Evolutionary conservation across 2,888 invertebrate genomes (phyloP).

Genomic region (Himalopsyche japonica): DNA sequence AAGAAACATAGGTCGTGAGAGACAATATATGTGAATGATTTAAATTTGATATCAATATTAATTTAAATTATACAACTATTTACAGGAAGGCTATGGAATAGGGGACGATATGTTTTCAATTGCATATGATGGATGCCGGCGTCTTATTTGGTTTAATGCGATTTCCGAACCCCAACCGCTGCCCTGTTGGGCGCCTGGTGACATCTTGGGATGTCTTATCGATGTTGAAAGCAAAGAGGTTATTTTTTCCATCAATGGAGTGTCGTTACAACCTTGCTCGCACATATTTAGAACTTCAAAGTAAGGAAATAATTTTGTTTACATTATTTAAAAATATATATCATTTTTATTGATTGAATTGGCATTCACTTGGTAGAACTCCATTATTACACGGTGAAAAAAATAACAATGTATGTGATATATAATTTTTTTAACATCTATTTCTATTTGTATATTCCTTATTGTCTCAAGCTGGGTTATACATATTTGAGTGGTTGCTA

Average conservation of each 20-base stretch:
- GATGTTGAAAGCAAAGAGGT: conserved; percentile 74
- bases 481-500: too few relatives aligned
- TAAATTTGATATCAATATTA: too few relatives aligned
- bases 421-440: too few relatives aligned
- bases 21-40: too few relatives aligned
- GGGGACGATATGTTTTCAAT: conserved; percentile 89
- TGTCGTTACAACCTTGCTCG: conserved; percentile 67
- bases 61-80: neutral
- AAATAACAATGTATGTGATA: too few relatives aligned
- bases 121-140: conserved; percentile 91
- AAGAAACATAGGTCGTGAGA: too few relatives aligned
- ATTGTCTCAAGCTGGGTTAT: too few relatives aligned
- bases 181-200: conserved; percentile 80
- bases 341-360: too few relatives aligned
- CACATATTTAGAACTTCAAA: conserved; percentile 77
- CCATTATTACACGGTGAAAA: too few relatives aligned
- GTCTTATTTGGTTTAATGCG: conserved; percentile 88
- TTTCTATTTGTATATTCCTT: too few relatives aligned
- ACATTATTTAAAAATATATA: too few relatives aligned
- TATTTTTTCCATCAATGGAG: conserved; percentile 83
- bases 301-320: conserved; percentile 50
- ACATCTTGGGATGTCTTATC: conserved; percentile 82
- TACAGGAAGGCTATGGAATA: conserved; percentile 90
- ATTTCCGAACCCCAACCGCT: conserved; percentile 64
- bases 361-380: too few relatives aligned